Base-by-base conservation (phyloP, 1,140 invertebrate genomes). In the Aphelinus atriplicis region DNA sequence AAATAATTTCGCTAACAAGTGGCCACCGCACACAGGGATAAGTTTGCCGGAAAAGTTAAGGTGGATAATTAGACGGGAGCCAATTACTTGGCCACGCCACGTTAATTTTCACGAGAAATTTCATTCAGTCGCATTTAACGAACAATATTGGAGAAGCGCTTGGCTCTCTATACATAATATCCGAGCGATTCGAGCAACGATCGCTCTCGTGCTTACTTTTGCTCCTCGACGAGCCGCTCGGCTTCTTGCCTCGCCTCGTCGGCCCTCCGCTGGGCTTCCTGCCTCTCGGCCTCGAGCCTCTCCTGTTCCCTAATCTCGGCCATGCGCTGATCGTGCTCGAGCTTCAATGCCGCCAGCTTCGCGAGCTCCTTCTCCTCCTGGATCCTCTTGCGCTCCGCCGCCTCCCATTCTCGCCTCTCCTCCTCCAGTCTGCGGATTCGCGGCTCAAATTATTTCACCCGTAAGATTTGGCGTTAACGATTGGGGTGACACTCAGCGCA, bases 251-350 rank as follows among this genome's bases (percentile, higher is more conserved):
- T 84, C 3, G 83, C 80, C 6, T 79, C 81, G 70, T 86, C 83
- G 2, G 82, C 69, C 63, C 83, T 85, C 3, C 71, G 79, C 66
- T 87, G 85, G 60, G 87, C 81, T 0, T 70, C 78, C 71, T 83
- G 80, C 61, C 86, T 85, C 66, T 85, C 82, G 3, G 77, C 82
- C 67, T 83, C 86, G 26, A 79, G 75, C 51, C 81, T 82, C 69
- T 88, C 87, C 46, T 84, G 84, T 45, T 86, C 86, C 1, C 82
- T 80, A 55, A 88, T 87, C 77, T 87, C 85, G 5, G 78, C 75
- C 1, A 83, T 71, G 63, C 86, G 81, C 56, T 77, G 78, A 42
- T 84, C 82, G 72, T 83, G 81, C 46, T 85, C 83, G 3, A 82
- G 83, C 62, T 78, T 80, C 45, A 85, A 76, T 56, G 84, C 2